Base-by-base conservation (phyloP, 1,140 invertebrate genomes). In the Polypedilum vanderplanki region DNA sequence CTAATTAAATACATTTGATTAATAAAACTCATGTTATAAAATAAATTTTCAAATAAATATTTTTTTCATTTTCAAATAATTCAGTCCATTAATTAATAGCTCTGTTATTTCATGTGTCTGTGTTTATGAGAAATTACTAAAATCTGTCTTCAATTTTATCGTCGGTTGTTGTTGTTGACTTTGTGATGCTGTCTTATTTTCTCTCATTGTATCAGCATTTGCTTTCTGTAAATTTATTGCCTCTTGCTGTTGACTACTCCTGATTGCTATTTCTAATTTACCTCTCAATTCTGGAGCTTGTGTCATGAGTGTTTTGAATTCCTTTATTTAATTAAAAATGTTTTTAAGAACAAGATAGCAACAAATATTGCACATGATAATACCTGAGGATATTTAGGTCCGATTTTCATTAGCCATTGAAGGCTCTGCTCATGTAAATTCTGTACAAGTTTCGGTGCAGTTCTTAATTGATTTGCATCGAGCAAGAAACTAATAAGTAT, bases 141-240 rank as follows among this genome's bases (percentile, higher is more conserved):
- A 98, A 84, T 97, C 93, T 17, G 94, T 98, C 87, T 97, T 98
- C 70, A 98, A 86, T 83, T 96, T 95, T 79, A 98, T 98, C 9
- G 93, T 91, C 74, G 93, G 92, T 76, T 88, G 87, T 78, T 89
- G 88, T 74, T 84, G 86, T 33, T 76, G 82, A 78, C 40, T 80
- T 76, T 46, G 84, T 85, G 73, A 83, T 80, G 83, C 82, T 78
- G 87, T 83, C 75, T 75, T 80, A 76, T 78, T 80, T 78, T 79
- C 46, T 15, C n/a, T 1, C 5, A 33, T 83, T 64, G 79, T 75
- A 76, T 81, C 80, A 76, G 83, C 83, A 70, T 83, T 81, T 76
- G 81, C 83, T 79, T 77, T 81, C 76, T 83, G 85, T 22, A 79
- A 83, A 80, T 76, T 81, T 33, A 33, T 33, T 78, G 84, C 84